Conservation (phyloP, 2,797 vertebrate species). For the Tinamus major region DNA sequence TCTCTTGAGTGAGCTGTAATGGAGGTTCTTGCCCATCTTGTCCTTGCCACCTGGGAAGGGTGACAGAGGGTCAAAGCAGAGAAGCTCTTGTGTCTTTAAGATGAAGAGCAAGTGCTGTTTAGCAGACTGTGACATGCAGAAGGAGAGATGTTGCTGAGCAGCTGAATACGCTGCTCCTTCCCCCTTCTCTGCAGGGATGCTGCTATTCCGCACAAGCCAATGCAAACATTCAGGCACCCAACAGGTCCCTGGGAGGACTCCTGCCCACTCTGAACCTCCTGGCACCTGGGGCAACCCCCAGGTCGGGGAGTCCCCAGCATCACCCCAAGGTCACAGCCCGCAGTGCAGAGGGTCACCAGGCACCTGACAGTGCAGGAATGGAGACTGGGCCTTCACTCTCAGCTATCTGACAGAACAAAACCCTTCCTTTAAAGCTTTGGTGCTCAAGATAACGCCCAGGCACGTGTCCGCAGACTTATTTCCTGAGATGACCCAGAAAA, state of each 20-base stretch:
- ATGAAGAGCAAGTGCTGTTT: not conserved
- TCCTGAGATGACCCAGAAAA: not conserved
- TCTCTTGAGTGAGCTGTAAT: not conserved
- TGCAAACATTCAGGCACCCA: not conserved
- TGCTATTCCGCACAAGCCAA: not conserved
- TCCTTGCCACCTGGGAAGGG: not conserved
- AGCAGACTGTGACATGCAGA: not conserved
- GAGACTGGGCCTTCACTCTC: not conserved
- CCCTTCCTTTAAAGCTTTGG: not conserved
- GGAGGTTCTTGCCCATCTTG: too few relatives aligned
- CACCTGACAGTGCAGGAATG: not conserved
- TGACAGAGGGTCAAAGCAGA: not conserved
- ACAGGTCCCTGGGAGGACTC: not conserved
- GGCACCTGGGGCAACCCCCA: not conserved
- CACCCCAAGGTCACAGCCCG: too few relatives aligned
- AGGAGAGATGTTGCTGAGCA: not conserved
- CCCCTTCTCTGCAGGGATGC: not conserved
- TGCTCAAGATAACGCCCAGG: not conserved
- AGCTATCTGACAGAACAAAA: not conserved
- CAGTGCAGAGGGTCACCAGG: too few relatives aligned
- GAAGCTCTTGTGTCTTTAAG: not conserved
- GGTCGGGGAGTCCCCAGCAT: too few relatives aligned
- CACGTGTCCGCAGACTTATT: fast-evolving
- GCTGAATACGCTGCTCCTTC: not conserved
- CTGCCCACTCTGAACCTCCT: not conserved